phyloP scores from a whole-genome alignment of 2,888 invertebrate genomes.

The Zaprionus obscuricornis region DNA sequence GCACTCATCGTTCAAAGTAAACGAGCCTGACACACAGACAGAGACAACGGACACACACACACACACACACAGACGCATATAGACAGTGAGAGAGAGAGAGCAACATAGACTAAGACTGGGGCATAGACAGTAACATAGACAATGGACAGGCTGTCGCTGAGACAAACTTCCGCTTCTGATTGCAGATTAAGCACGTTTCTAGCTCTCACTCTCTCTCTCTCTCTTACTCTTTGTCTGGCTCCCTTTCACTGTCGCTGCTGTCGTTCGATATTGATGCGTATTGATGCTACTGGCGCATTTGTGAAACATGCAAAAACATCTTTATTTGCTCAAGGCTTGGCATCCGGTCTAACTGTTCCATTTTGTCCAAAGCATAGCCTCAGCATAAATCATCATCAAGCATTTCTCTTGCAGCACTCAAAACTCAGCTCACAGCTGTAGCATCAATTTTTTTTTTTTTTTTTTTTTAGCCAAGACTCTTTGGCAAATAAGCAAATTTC shows the following conservation, averaged over 20 bases:
- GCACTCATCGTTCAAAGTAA: constrained; percentile 61
- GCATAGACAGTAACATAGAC: constrained; percentile 24
- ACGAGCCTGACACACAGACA: constrained; percentile 44
- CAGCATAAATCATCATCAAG: constrained; percentile 31
- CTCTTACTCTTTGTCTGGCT: constrained; percentile 26
- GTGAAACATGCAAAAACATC: constrained; percentile 60
- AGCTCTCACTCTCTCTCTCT: constrained; percentile 34
- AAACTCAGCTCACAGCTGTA: no score
- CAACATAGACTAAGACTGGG: constrained; percentile 7
- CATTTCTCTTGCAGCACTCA: not conserved
- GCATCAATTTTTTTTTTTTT: no score
- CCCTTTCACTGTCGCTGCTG: not conserved
- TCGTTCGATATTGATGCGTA: constrained; percentile 63
- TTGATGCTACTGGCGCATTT: constrained; percentile 69
- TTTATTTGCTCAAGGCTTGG: constrained; percentile 65
- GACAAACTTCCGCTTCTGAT: constrained; percentile 75
- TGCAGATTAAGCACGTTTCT: constrained; percentile 78
- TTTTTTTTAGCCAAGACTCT: no score
- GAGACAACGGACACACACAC: constrained; percentile 4
- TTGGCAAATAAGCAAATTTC: no score
- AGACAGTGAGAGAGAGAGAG: no score
- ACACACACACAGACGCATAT: not conserved
- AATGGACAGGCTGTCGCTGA: constrained; percentile 37
- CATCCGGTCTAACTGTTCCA: constrained; percentile 45
- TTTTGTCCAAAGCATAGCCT: constrained; percentile 11